Percentiles rank a stretch among this genome's conserved stretches.
phyloP scores from a whole-genome alignment of 2,113 vertebrate species.

The Pseudorectes ferrugineus region DNA sequence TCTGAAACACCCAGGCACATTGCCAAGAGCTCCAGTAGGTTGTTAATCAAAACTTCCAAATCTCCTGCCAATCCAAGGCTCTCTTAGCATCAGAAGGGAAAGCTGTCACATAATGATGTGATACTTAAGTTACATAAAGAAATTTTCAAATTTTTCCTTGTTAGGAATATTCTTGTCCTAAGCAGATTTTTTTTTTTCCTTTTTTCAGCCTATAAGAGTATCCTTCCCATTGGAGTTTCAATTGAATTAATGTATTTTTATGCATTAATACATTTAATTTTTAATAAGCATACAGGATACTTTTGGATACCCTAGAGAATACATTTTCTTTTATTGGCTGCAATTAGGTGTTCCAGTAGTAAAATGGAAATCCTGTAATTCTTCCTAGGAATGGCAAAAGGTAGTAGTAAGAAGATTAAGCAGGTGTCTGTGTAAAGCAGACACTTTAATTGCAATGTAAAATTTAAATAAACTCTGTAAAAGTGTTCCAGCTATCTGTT shows the following conservation, averaged over 20 bases:
- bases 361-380: background rate
- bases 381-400: background rate
- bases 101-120: conserved; percentile 2
- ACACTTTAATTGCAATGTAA: background rate
- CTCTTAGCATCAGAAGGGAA: background rate
- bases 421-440: background rate
- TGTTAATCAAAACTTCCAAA: conserved; percentile 44
- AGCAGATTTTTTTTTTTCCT: background rate
- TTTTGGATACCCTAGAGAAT: background rate
- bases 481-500: background rate
- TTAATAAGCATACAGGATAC: background rate
- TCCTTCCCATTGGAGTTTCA: background rate
- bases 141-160: background rate
- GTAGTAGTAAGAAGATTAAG: background rate
- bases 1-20: conserved; percentile 13
- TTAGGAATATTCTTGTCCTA: background rate
- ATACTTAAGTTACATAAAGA: conserved; percentile 2
- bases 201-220: background rate
- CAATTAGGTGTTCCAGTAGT: background rate
- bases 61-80: conserved; percentile 45
- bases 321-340: background rate
- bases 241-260: background rate
- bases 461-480: background rate
- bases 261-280: background rate
- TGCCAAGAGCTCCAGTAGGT: conserved; percentile 38